These are phyloP conservation scores for Girardia tigrina DNA, from an alignment of 2,888 invertebrate genomes.

Conservation along the genomic window DNA sequence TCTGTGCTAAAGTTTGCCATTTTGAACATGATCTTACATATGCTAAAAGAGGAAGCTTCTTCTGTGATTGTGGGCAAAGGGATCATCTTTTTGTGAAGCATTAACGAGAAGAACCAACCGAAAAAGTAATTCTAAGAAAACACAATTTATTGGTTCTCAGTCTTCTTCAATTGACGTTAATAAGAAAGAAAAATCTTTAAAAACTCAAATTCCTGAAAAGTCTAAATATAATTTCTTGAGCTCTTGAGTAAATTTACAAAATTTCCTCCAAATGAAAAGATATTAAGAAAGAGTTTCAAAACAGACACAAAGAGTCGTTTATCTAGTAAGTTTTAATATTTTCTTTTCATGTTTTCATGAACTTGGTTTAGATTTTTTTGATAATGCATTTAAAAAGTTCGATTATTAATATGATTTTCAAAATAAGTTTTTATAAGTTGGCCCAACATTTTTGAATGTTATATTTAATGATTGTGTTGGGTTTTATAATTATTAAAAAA, in stretches of 20 bases:
- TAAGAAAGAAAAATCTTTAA: not conserved
- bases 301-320: not conserved
- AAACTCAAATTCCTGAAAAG: not conserved
- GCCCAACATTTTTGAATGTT: too few species aligned
- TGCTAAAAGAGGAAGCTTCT: conserved; percentile 94
- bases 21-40: conserved; percentile 84
- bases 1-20: conserved; percentile 91
- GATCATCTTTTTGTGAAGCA: conserved; percentile 52
- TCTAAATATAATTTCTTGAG: not conserved
- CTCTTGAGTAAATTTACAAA: conserved; percentile 2
- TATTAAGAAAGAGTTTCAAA: not conserved
- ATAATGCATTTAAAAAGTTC: too few species aligned
- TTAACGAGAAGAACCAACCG: conserved; percentile 31
- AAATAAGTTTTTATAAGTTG: too few species aligned
- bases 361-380: too few species aligned
- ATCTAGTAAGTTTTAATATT: not conserved
- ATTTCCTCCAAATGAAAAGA: not conserved
- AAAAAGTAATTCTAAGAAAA: not conserved
- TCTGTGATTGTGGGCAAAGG: conserved; percentile 98
- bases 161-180: not conserved
- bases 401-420: too few species aligned
- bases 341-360: too few species aligned
- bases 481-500: too few species aligned
- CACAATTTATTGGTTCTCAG: not conserved
- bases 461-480: too few species aligned